Percentiles rank a stretch among this genome's conserved stretches.
phyloP scores from a whole-genome alignment of 2,797 vertebrate species.

The Helicolenus hilgendorfi region DNA sequence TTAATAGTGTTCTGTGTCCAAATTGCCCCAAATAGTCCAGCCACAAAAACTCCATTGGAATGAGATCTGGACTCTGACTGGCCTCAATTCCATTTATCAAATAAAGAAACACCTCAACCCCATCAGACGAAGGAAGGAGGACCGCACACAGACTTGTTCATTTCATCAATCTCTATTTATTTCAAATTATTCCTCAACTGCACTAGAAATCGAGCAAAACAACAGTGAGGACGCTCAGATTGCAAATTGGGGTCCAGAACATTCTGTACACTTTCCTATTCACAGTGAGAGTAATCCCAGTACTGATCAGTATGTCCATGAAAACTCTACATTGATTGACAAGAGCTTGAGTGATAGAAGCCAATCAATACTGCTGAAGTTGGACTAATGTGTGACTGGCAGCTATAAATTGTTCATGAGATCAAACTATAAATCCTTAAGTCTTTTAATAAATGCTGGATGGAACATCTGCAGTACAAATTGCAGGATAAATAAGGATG shows the following conservation, averaged over 20 bases:
- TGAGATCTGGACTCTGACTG: not conserved
- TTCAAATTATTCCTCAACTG: not conserved
- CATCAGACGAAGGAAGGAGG: no score
- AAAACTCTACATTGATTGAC: not conserved
- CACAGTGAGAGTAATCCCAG: not conserved
- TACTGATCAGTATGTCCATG: not conserved
- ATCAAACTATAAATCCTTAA: not conserved
- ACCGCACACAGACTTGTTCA: no score
- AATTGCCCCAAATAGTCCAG: not conserved
- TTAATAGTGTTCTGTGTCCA: no score
- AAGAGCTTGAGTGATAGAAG: not conserved
- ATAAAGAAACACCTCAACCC: not conserved
- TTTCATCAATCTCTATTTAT: not conserved
- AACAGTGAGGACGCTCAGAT: not conserved
- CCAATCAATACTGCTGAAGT: not conserved
- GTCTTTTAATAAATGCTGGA: not conserved
- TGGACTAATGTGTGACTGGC: not conserved
- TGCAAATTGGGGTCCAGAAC: not conserved
- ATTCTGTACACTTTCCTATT: not conserved
- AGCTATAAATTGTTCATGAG: not conserved
- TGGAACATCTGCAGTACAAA: not conserved
- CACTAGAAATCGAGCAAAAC: not conserved
- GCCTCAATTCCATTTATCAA: not conserved
- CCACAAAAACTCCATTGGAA: not conserved
- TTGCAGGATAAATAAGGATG: not conserved